Base-by-base conservation (phyloP, 2,888 invertebrate species). In the Drosophila austrosaltans region DNA sequence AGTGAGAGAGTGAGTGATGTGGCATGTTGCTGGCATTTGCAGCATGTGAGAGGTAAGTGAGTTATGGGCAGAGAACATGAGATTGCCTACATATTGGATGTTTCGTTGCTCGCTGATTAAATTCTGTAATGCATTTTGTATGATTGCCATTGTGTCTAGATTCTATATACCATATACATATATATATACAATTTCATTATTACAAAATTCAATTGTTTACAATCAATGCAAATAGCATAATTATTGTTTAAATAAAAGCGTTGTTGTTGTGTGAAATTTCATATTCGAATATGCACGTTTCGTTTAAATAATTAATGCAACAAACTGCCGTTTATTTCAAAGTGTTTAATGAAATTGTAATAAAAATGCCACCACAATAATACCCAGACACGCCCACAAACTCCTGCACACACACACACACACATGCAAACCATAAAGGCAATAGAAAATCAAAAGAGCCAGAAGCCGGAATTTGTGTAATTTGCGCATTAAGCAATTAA, bases 401-500 rank as follows among this genome's bases (percentile, higher is more conserved):
- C 30, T 54, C 60, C 40, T 59, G 60, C 44, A 42, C 25, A 48
- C 20, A 22, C 25, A 48, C 25, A 25, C 4, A 22, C 48, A 48
- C 22, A 22, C 4, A 48, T 25, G 7, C 22, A 48, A 10, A 25
- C 10, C 12, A 30, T 28, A 22, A 16, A 8, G 30, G 36, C 10
- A 61, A 42, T 58, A 57, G 4, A 39, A 42, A 40, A n/a, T 30
- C 53, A 63, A 22, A 59, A 20, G 22, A 22, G 16, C 10, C 56
- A 28, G 10, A 59, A 48, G 40, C 53, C 48, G 25, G 48, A 48
- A 25, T 48, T 42, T 66, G 40, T 72, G 54, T 70, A 62, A 69
- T 71, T 72, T 53, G 10, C 57, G 63, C 48, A 79, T 73, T 75
- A 74, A 61, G 66, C 64, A 65, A 75, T 84, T 71, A 78, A 82